A percentile compares a stretch with the other conserved stretches of the same genome.
These are phyloP conservation scores for Ophiodon elongatus DNA, from an alignment of 2,113 vertebrate species.

Conservation along the genomic window DNA sequence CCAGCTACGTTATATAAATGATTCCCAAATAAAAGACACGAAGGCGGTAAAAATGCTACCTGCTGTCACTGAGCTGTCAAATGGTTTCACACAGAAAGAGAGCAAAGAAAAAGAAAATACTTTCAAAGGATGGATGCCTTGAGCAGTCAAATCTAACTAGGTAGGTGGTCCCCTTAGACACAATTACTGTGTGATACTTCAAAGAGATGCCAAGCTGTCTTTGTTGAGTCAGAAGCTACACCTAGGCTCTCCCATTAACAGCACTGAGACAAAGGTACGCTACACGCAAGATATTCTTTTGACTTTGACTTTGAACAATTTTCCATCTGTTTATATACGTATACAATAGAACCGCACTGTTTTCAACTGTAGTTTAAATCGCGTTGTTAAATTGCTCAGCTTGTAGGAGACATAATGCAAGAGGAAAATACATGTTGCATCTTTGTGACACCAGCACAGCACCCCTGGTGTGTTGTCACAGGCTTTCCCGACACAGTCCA, in stretches of 20 bases:
- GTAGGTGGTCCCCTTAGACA: conserved; percentile 65
- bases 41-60: not conserved
- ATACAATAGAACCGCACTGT: not conserved
- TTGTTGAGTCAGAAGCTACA: conserved; percentile 56
- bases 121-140: conserved; percentile 46
- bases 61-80: conserved; percentile 33
- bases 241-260: conserved; percentile 12
- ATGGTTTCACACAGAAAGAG: not conserved
- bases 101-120: conserved; percentile 6
- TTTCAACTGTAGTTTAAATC: not conserved
- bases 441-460: not conserved
- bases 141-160: conserved; percentile 39
- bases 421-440: conserved; percentile 14
- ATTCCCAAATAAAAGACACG: not conserved
- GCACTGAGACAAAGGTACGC: conserved; percentile 14
- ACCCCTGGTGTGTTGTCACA: conserved; percentile 36
- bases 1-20: not conserved
- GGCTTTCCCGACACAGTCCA: conserved; percentile 27
- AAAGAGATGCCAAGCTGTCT: conserved; percentile 54
- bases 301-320: not conserved
- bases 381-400: not conserved
- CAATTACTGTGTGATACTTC: conserved; percentile 69
- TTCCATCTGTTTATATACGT: not conserved
- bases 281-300: not conserved
- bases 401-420: not conserved